These are phyloP conservation scores for Platycheirus rosarum DNA, from an alignment of 2,888 invertebrate species.

Conservation along the genomic window DNA sequence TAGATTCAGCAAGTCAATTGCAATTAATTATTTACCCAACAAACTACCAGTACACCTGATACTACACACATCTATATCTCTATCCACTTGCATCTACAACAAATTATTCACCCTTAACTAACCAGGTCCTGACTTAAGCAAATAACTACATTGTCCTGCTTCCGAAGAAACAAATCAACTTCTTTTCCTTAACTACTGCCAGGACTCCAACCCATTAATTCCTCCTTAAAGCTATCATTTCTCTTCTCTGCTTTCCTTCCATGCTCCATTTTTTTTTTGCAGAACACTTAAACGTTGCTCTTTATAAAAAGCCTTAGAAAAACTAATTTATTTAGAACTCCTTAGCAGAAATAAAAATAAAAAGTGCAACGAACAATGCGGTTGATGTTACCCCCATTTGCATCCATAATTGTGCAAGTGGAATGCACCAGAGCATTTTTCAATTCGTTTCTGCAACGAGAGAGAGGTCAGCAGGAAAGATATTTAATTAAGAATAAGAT, in stretches of 20 bases:
- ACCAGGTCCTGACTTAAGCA: slow-evolving; percentile 20
- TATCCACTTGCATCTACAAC: slow-evolving; percentile 15
- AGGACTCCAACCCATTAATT: slow-evolving; percentile 40
- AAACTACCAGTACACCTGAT: slow-evolving; percentile 18
- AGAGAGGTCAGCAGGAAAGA: slow-evolving; percentile 22
- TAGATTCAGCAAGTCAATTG: too few species aligned
- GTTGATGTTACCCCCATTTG: not conserved
- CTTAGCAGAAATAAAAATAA: slow-evolving; percentile 4
- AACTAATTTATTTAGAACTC: slow-evolving; percentile 54
- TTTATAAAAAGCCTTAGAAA: slow-evolving; percentile 23
- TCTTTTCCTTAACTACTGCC: slow-evolving; percentile 5
- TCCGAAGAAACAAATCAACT: slow-evolving; percentile 45
- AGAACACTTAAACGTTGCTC: slow-evolving; percentile 23
- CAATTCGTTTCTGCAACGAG: slow-evolving; percentile 50
- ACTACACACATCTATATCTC: not conserved
- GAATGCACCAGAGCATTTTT: slow-evolving; percentile 23
- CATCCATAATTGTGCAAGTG: slow-evolving; percentile 10
- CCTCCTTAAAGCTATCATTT: slow-evolving; percentile 30
- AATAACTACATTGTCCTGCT: slow-evolving; percentile 13
- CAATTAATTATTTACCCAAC: too few species aligned
- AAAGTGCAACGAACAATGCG: slow-evolving; percentile 41
- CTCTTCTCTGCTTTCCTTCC: slow-evolving; percentile 28
- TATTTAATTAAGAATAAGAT: slow-evolving; percentile 55
- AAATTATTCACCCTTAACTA: slow-evolving; percentile 30
- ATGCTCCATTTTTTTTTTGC: too few species aligned